Evolutionary conservation across 2,797 vertebrate genomes (phyloP).

Genomic region (Threskiornis aethiopicus): DNA sequence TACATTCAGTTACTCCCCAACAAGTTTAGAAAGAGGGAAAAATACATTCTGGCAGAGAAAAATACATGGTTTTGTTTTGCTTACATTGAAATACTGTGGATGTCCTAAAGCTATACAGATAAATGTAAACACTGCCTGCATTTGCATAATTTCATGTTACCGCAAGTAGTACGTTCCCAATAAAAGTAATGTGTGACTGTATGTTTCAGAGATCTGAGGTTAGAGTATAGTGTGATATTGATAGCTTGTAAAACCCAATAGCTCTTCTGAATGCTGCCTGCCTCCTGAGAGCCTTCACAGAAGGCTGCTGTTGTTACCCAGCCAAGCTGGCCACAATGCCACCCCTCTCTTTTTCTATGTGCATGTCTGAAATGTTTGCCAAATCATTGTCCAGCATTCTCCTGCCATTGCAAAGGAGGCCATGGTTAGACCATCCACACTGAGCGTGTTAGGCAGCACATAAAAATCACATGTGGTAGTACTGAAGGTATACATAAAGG

Average conservation of each 20-base stretch:
- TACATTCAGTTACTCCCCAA: background rate
- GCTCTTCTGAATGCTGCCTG: background rate
- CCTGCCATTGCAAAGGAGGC: background rate
- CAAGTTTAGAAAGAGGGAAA: background rate
- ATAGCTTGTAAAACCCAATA: background rate
- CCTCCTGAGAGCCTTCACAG: background rate
- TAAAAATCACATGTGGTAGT: background rate
- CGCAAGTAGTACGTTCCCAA: background rate
- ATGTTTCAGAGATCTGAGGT: background rate
- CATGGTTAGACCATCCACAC: background rate
- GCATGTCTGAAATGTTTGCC: background rate
- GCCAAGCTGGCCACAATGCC: background rate
- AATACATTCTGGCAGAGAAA: background rate
- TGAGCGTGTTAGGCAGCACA: background rate
- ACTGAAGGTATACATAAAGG: background rate
- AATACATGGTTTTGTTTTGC: background rate
- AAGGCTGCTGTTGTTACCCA: background rate
- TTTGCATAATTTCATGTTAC: constrained; percentile 4
- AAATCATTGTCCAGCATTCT: background rate
- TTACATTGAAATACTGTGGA: background rate
- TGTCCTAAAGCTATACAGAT: background rate
- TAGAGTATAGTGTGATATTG: background rate
- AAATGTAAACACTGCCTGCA: background rate
- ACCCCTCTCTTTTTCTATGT: background rate
- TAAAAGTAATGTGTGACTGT: background rate